Evolutionary conservation across 1,140 invertebrate species (phyloP).

Genomic region (Drosophila parvula): DNA sequence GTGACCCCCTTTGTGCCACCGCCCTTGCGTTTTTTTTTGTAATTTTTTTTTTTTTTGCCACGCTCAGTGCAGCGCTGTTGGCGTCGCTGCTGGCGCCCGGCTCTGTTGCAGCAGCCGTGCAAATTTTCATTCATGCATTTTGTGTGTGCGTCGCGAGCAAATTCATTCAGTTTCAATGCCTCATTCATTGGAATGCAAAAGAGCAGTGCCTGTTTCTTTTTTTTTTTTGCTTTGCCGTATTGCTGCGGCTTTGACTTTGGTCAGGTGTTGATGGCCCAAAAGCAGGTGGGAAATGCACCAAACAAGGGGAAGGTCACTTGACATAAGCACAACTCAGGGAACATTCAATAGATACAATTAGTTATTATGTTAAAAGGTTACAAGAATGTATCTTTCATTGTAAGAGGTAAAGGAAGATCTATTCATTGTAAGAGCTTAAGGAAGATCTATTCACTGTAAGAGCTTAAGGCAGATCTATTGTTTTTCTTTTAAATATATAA

Average conservation of each 20-base stretch:
- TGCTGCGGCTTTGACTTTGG: constrained; percentile 36
- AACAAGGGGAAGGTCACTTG: neutral
- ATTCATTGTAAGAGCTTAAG: too few relatives aligned
- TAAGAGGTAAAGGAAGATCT: too few relatives aligned
- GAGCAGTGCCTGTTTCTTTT: neutral
- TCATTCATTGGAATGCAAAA: constrained; percentile 63
- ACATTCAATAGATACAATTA: neutral
- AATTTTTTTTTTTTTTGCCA: constrained; percentile 25
- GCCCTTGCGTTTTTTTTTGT: constrained; percentile 26
- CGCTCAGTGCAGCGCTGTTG: constrained; percentile 28
- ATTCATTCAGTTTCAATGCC: constrained; percentile 72
- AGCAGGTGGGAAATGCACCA: constrained; percentile 19
- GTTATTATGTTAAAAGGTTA: neutral
- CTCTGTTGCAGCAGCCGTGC: constrained; percentile 30
- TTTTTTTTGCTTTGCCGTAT: constrained; percentile 10
- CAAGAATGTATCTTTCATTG: too few relatives aligned
- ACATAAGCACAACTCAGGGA: neutral
- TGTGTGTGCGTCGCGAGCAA: constrained; percentile 57
- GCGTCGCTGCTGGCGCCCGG: constrained; percentile 19
- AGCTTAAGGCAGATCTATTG: too few relatives aligned
- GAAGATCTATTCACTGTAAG: too few relatives aligned
- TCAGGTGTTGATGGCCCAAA: constrained; percentile 25
- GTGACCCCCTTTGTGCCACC: constrained; percentile 36
- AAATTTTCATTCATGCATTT: constrained; percentile 76
- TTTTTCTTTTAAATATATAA: too few relatives aligned